Conservation (phyloP, 2,113 vertebrate species). For the Platycercus adscitus region DNA sequence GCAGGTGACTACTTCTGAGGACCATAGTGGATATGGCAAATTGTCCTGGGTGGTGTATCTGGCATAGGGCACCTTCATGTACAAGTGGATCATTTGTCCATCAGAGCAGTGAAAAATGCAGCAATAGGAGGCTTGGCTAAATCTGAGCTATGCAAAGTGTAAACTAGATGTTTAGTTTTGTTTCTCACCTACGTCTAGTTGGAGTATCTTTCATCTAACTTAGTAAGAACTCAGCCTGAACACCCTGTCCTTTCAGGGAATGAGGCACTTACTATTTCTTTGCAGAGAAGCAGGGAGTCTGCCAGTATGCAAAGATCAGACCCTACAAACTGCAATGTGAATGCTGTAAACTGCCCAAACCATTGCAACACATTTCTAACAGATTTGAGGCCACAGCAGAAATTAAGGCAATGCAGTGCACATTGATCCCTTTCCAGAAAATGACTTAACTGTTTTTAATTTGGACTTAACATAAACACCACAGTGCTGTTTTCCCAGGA, state of each 20-base stretch:
- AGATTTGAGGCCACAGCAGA: not conserved
- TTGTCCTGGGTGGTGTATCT: not conserved
- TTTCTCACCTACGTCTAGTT: not conserved
- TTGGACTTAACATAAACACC: not conserved
- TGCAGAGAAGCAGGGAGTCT: not conserved
- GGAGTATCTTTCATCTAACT: not conserved
- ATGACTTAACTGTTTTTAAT: not conserved
- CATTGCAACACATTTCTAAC: not conserved
- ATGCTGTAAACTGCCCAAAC: not conserved
- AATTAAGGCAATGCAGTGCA: not conserved
- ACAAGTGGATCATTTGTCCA: not conserved
- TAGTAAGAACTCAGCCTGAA: not conserved
- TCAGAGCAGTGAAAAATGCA: not conserved
- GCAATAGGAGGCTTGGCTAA: not conserved
- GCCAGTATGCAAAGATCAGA: not conserved
- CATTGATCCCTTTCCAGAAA: not conserved
- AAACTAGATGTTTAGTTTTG: not conserved
- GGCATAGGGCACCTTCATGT: not conserved
- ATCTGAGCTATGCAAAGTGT: not conserved
- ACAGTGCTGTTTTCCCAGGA: not conserved
- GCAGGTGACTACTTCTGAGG: not conserved
- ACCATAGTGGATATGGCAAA: not conserved
- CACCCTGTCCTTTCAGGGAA: not conserved
- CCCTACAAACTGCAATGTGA: not conserved
- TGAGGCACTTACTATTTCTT: not conserved